Conservation (phyloP, 2,113 vertebrate genomes). For the Rhinolophus ferrumequinum region DNA sequence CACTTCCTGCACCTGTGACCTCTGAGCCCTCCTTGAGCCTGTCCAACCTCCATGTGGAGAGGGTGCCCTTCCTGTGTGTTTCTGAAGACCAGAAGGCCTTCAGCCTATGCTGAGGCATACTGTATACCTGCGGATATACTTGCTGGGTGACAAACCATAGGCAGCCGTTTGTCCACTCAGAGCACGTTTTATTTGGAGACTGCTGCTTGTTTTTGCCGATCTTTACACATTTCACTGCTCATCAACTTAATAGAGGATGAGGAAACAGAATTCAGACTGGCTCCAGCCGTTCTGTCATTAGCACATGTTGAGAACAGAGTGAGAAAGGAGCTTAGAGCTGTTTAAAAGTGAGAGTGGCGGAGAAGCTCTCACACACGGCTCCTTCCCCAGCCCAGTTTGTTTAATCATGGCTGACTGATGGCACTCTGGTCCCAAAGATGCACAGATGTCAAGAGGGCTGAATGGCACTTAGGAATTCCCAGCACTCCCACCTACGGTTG, state of each 20-base stretch:
- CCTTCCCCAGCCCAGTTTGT: neutral
- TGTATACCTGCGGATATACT: accelerated
- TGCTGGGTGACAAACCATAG: too few species aligned
- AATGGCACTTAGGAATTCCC: neutral
- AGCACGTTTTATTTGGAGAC: neutral
- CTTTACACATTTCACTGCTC: accelerated
- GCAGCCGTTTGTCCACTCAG: neutral
- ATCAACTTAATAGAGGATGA: neutral
- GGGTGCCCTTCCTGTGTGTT: neutral
- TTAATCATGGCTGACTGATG: neutral
- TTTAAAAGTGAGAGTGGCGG: neutral
- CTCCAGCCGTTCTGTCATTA: neutral
- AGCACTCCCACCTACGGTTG: neutral
- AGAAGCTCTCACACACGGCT: neutral
- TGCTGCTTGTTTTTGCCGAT: neutral
- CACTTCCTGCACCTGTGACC: neutral
- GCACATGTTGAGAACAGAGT: too few species aligned
- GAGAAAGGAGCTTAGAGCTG: neutral
- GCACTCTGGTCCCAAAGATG: neutral
- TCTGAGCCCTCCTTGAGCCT: neutral
- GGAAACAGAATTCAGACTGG: neutral
- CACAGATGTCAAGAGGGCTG: neutral
- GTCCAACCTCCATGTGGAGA: neutral
- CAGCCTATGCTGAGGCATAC: accelerated
- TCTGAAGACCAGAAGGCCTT: neutral